phyloP scores from a whole-genome alignment of 2,888 invertebrate genomes.

The Anoncus sp. region DNA sequence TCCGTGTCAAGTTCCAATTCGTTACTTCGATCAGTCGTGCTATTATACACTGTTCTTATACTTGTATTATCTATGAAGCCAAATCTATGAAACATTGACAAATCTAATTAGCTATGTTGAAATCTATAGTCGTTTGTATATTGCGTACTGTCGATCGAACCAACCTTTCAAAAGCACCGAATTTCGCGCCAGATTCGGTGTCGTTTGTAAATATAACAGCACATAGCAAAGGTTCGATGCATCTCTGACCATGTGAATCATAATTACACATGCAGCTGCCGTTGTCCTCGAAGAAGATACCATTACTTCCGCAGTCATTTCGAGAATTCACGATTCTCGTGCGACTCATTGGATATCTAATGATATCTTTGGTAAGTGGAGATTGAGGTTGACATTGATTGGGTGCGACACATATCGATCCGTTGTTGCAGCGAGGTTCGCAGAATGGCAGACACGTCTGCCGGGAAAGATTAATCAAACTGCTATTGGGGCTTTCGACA shows the following conservation, averaged over 20 bases:
- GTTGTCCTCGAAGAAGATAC: conserved; percentile 37
- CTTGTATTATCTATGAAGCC: too few species aligned
- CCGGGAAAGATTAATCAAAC: not conserved
- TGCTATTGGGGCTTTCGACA: not conserved
- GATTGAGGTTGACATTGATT: conserved; percentile 51
- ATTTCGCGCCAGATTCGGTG: not conserved
- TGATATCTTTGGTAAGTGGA: conserved; percentile 8
- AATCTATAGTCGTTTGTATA: not conserved
- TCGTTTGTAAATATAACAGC: conserved; percentile 44
- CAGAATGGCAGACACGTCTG: conserved; percentile 74
- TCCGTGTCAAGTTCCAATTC: not conserved
- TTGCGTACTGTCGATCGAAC: not conserved
- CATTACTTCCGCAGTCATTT: conserved; percentile 46
- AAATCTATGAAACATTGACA: not conserved
- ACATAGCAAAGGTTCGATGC: conserved; percentile 52
- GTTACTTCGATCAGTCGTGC: not conserved
- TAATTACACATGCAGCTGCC: conserved; percentile 56
- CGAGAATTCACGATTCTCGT: conserved; percentile 40
- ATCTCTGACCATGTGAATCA: conserved; percentile 42
- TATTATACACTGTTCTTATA: too few species aligned
- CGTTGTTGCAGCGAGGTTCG: conserved; percentile 83
- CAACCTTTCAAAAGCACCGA: conserved; percentile 15
- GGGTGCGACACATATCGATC: conserved; percentile 71
- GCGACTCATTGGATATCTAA: not conserved
- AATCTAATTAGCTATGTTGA: not conserved